phyloP scores from a whole-genome alignment of 1,140 invertebrate species.

The Bombus vancouverensis region DNA sequence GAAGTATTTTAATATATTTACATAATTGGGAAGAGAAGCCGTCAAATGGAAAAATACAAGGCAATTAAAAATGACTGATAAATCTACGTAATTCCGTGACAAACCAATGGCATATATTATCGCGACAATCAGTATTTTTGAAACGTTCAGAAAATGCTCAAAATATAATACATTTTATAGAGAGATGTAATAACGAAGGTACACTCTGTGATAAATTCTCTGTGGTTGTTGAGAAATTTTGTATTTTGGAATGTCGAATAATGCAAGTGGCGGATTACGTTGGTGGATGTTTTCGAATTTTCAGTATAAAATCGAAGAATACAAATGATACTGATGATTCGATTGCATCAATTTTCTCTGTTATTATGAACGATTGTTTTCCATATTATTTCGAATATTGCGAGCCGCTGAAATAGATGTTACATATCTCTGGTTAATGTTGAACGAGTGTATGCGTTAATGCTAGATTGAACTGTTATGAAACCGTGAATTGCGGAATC shows the following conservation, averaged over 20 bases:
- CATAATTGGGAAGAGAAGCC: no score
- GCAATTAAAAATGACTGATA: no score
- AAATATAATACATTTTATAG: no score
- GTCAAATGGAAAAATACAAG: no score
- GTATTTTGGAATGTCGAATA: neutral
- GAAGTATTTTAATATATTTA: no score
- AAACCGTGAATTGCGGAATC: slow-evolving; percentile 22
- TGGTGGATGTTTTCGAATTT: neutral
- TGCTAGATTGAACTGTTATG: slow-evolving; percentile 1
- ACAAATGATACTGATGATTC: neutral
- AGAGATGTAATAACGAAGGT: no score
- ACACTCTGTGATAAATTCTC: no score
- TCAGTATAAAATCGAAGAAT: neutral
- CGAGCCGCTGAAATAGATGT: neutral
- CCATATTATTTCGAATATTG: slow-evolving; percentile 6
- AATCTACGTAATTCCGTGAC: no score
- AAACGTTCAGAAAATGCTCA: no score
- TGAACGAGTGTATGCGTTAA: neutral
- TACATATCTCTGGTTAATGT: neutral
- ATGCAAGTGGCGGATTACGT: neutral
- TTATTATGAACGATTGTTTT: neutral
- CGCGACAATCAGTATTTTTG: no score
- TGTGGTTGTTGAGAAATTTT: neutral
- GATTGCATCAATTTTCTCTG: neutral
- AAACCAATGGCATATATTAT: no score